phyloP scores from a whole-genome alignment of 2,888 invertebrate genomes.

The Phortica magna region DNA sequence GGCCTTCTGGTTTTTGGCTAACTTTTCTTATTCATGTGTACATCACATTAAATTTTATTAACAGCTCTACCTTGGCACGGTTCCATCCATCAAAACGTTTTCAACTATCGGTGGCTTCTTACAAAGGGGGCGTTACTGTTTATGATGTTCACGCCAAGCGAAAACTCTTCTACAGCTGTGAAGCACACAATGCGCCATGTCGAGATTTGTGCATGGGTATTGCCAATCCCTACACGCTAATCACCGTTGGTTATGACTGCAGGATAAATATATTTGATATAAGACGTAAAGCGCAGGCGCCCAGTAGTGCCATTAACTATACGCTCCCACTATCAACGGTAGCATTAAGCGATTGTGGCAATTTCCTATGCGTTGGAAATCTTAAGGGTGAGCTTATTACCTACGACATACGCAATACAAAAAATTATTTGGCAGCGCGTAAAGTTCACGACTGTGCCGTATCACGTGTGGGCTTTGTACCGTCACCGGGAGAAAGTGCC shows the following conservation, averaged over 20 bases:
- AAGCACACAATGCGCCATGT: slow-evolving; percentile 75
- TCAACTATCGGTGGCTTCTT: slow-evolving; percentile 72
- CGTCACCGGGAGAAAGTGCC: slow-evolving; percentile 58
- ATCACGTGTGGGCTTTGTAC: slow-evolving; percentile 72
- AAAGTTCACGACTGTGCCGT: slow-evolving; percentile 71
- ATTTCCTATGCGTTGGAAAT: slow-evolving; percentile 75
- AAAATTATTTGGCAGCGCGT: slow-evolving; percentile 62
- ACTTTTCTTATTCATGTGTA: background rate
- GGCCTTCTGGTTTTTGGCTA: background rate
- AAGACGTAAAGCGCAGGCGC: slow-evolving; percentile 67
- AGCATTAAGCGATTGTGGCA: slow-evolving; percentile 75
- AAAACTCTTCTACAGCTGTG: slow-evolving; percentile 64
- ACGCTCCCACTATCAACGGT: slow-evolving; percentile 74
- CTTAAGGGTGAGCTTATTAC: slow-evolving; percentile 76
- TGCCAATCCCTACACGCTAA: slow-evolving; percentile 67
- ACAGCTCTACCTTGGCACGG: slow-evolving; percentile 73
- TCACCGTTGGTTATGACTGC: slow-evolving; percentile 77
- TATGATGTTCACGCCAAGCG: slow-evolving; percentile 74
- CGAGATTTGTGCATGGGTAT: slow-evolving; percentile 75
- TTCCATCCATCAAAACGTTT: slow-evolving; percentile 77
- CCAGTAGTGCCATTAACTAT: slow-evolving; percentile 59
- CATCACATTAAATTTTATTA: slow-evolving; percentile 6
- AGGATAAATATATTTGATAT: slow-evolving; percentile 76
- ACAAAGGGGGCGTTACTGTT: slow-evolving; percentile 72
- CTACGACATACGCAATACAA: slow-evolving; percentile 75